Base-by-base conservation (phyloP, 2,797 vertebrate genomes). In the Chaenodraco wilsoni region DNA sequence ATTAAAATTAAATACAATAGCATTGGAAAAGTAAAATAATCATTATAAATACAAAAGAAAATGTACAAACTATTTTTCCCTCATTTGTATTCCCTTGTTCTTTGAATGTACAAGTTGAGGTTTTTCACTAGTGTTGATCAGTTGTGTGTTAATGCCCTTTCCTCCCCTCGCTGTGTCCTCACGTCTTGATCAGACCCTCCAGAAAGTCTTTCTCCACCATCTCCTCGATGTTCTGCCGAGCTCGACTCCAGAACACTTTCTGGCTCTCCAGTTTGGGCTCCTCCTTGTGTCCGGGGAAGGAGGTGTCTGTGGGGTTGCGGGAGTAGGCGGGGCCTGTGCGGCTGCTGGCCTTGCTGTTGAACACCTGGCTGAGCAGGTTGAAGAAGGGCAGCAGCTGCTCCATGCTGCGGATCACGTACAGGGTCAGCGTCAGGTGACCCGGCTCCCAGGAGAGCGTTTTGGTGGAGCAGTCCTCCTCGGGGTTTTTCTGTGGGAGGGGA, bases 171-270 rank as follows among this genome's bases (percentile, higher is more conserved):
- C 5, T 69, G 46, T 52, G 67, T 45, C 46, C 74, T 99, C 95
- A 99, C 49, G 96, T 97, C 95, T 99, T 99, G 76, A 98, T 96
- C 33, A 98, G 81, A 0, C 98, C 97, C 92, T 99, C 98, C 23
- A 99, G 94, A 89, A 99, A 99, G 95, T 99, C 98, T 87, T 97
- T 98, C 84, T 99, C 98, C 27, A 99, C 95, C 97, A 97, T 98
- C 91, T 99, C 98, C 92, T 99, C 98, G 59, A 99, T 99, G 94
- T 96, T 96, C 82, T 99, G 97, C 67, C 98, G 93, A 61, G 96
- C 96, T 90, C 95, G 97, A 91, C 95, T 98, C 93, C 97, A 98
- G 89, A 97, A 97, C 17, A 95, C 93, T 80, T 99, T 99, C 88
- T 97, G 97, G 90, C 94, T 98, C 92, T 99, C 98, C 88, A 97